Conservation (phyloP, 2,888 invertebrate species). For the Pammene aurita region DNA sequence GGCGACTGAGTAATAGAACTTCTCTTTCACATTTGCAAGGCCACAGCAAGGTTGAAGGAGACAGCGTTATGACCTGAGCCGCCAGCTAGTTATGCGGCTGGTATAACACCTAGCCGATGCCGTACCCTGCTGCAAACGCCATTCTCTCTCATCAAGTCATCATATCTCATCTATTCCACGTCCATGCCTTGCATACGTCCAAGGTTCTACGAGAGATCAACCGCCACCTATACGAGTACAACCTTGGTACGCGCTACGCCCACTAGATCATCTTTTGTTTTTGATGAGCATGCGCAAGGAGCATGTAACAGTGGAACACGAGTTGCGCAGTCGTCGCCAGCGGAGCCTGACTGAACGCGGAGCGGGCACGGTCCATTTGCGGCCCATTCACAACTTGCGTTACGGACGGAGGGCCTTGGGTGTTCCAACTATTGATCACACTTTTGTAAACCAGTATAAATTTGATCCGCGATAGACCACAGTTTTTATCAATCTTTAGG, state of each 20-base stretch:
- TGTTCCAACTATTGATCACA: background rate
- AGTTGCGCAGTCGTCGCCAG: constrained; percentile 50
- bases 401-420: constrained; percentile 25
- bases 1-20: too few species aligned
- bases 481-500: background rate
- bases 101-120: too few species aligned
- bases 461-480: background rate
- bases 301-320: constrained; percentile 27
- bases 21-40: too few species aligned
- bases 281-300: constrained; percentile 3
- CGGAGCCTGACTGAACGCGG: constrained; percentile 66
- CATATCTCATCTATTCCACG: too few species aligned
- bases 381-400: constrained; percentile 65
- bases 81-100: too few species aligned
- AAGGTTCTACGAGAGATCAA: too few species aligned
- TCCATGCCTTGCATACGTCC: too few species aligned
- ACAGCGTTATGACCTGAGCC: too few species aligned
- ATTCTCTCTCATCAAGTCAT: too few species aligned
- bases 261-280: constrained; percentile 5
- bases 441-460: background rate
- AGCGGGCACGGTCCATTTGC: constrained; percentile 71
- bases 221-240: background rate
- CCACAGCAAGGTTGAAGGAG: too few species aligned
- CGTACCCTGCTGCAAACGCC: too few species aligned
- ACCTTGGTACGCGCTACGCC: background rate